Evolutionary conservation across 2,113 vertebrate species (phyloP).

Genomic region (Neolamprologus devosi): DNA sequence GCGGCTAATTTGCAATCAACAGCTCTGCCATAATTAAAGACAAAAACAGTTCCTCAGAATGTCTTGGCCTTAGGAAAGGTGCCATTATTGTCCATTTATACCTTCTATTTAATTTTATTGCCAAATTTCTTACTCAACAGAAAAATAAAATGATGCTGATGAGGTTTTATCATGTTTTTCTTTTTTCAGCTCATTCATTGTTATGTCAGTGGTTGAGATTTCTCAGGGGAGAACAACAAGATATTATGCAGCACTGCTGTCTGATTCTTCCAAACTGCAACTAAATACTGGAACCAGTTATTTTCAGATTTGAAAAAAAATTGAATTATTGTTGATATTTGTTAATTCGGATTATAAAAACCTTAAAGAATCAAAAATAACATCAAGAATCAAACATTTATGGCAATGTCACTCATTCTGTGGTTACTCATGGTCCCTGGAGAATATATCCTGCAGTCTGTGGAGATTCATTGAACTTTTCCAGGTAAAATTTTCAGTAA

Average conservation of each 20-base stretch:
- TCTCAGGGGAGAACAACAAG: background rate
- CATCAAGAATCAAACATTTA: accelerated
- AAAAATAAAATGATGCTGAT: background rate
- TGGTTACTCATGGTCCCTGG: accelerated
- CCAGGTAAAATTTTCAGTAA: background rate
- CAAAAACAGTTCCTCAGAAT: background rate
- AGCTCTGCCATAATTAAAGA: background rate
- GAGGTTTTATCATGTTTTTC: background rate
- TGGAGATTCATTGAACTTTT: background rate
- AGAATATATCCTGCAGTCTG: background rate
- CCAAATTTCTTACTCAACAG: accelerated
- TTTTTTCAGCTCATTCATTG: background rate
- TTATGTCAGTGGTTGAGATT: background rate
- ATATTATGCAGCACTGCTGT: background rate
- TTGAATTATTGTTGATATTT: background rate
- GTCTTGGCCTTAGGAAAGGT: background rate
- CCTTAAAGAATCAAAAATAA: background rate
- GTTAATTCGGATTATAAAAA: accelerated
- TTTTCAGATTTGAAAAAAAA: background rate
- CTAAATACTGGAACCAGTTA: background rate
- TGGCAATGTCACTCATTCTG: background rate
- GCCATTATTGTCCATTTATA: background rate
- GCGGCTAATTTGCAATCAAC: background rate
- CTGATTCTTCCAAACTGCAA: background rate
- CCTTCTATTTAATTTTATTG: background rate